Conservation (phyloP, 2,888 invertebrate species). For the Ferrisia virgata region DNA sequence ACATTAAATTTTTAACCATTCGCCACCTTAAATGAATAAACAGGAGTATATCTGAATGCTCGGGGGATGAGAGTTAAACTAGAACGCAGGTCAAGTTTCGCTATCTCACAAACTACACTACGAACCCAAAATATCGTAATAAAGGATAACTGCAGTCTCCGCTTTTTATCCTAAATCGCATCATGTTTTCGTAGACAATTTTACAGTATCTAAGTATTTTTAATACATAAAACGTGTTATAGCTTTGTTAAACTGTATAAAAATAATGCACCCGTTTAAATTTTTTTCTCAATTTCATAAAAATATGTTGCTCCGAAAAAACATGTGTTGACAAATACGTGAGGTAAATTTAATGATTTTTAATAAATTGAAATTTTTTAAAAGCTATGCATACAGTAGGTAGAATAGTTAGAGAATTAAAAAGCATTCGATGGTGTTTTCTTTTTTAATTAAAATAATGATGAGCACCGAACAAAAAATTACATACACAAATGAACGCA, state of each 20-base stretch:
- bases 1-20: neutral
- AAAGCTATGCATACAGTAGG: too few species aligned
- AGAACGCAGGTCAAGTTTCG: constrained; percentile 8
- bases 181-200: constrained; percentile 14
- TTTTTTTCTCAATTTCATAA: neutral
- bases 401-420: too few species aligned
- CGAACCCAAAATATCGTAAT: neutral
- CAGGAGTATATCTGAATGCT: neutral
- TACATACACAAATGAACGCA: too few species aligned
- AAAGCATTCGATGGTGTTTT: too few species aligned
- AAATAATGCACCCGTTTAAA: neutral
- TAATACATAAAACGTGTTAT: neutral
- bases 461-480: too few species aligned
- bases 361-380: neutral
- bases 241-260: neutral
- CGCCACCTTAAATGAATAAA: too few species aligned
- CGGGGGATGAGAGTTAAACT: neutral
- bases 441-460: too few species aligned
- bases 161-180: neutral
- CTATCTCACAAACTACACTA: neutral
- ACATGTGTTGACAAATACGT: neutral
- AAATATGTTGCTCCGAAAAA: neutral
- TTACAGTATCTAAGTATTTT: neutral
- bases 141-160: neutral
- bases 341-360: neutral